These are phyloP conservation scores for Anolis carolinensis DNA, from an alignment of 2,113 vertebrate genomes.

Conservation along the genomic window DNA sequence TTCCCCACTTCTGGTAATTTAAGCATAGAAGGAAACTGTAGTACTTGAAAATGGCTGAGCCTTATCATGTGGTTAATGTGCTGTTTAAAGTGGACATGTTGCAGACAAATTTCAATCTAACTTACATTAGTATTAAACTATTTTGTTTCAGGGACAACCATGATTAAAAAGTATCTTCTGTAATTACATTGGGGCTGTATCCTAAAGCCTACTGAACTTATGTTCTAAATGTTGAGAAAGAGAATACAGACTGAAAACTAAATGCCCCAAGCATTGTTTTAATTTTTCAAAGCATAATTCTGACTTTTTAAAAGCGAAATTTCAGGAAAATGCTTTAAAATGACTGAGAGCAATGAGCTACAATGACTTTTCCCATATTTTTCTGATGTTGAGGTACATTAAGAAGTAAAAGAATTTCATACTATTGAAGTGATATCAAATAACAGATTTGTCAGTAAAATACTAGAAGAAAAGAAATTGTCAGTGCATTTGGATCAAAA, in stretches of 20 bases:
- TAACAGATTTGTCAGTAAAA: neutral
- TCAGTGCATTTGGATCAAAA: neutral
- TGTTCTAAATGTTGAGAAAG: neutral
- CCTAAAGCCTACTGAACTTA: neutral
- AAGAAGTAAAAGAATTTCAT: neutral
- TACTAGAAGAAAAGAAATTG: neutral
- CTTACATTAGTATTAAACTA: neutral
- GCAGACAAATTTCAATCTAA: slow-evolving; percentile 13
- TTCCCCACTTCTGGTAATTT: slow-evolving; percentile 56
- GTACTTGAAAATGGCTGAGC: slow-evolving; percentile 44
- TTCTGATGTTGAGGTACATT: neutral
- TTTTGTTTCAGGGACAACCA: neutral
- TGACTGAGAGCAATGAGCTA: neutral
- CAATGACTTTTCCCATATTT: neutral
- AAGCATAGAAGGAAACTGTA: slow-evolving; percentile 43
- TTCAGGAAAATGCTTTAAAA: neutral
- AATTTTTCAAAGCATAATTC: neutral
- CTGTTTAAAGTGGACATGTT: neutral
- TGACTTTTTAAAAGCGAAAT: neutral
- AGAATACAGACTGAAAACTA: neutral
- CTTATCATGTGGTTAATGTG: slow-evolving; percentile 17
- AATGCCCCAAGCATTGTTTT: neutral
- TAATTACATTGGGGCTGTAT: neutral
- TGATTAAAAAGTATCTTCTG: slow-evolving; percentile 14
- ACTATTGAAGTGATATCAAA: neutral